Conservation (phyloP, 2,888 invertebrate species). For the Yponomeuta malinellus region DNA sequence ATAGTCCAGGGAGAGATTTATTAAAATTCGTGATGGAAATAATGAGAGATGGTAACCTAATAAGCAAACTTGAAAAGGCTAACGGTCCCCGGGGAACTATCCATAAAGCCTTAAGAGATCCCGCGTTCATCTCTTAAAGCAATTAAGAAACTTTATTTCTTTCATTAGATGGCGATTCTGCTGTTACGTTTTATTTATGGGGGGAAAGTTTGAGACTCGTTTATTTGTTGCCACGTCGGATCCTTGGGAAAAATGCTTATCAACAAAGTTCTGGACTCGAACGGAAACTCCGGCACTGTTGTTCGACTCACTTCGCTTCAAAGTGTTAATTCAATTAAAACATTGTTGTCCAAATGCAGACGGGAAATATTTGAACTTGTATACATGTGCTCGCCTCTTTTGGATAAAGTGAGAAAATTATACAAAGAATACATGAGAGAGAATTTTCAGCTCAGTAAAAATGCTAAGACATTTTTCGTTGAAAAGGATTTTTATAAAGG, state of each 20-base stretch:
- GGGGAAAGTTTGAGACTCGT: slow-evolving; percentile 31
- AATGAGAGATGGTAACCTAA: slow-evolving; percentile 8
- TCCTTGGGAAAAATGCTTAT: slow-evolving; percentile 25
- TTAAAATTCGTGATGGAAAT: slow-evolving; percentile 9
- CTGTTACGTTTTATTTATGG: slow-evolving; percentile 44
- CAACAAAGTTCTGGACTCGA: slow-evolving; percentile 22
- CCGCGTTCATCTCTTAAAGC: slow-evolving; percentile 43
- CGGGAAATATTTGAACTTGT: not conserved
- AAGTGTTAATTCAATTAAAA: slow-evolving; percentile 53
- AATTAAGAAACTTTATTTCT: slow-evolving; percentile 54
- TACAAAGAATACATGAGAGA: not conserved
- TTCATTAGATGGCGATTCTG: slow-evolving; percentile 47
- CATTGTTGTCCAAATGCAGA: slow-evolving; percentile 25
- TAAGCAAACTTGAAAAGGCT: slow-evolving; percentile 30
- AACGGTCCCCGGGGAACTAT: slow-evolving; percentile 16
- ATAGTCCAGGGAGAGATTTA: slow-evolving; percentile 1
- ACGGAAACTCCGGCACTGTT: slow-evolving; percentile 23
- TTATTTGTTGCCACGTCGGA: slow-evolving; percentile 22
- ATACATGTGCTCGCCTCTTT: not conserved
- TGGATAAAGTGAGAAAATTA: not conserved
- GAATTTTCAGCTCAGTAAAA: not conserved
- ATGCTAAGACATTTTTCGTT: not conserved
- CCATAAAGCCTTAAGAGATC: slow-evolving; percentile 18
- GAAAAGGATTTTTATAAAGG: slow-evolving; percentile 13
- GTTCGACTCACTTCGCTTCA: slow-evolving; percentile 30